Evolutionary conservation across 1,140 invertebrate species (phyloP).

Genomic region (Drosophila ercepeae): DNA sequence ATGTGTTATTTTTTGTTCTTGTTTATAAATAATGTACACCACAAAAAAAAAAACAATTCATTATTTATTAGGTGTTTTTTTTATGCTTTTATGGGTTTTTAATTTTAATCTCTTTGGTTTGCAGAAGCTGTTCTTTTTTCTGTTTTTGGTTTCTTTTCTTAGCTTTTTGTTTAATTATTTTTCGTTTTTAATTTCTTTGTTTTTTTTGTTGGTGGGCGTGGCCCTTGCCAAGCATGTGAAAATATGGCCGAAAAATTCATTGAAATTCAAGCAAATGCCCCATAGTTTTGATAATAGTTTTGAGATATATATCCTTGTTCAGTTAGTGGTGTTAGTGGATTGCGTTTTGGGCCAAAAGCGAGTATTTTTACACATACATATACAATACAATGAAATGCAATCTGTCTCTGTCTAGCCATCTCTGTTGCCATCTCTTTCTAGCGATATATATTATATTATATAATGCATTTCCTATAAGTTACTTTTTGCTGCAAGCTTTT

Average conservation of each 20-base stretch:
- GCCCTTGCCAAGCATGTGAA: constrained; percentile 53
- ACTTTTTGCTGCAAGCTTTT: background rate
- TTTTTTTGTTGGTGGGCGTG: constrained; percentile 65
- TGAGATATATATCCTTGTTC: no score
- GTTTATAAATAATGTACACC: constrained; percentile 74
- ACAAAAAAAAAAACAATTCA: constrained; percentile 64
- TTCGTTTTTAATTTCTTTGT: constrained; percentile 2
- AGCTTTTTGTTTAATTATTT: constrained; percentile 13
- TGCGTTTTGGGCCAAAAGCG: constrained; percentile 28
- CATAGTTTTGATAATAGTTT: constrained; percentile 29
- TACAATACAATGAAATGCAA: constrained; percentile 40
- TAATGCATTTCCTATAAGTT: constrained; percentile 5
- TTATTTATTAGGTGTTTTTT: constrained; percentile 46
- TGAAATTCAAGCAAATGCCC: constrained; percentile 6
- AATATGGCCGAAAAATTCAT: constrained; percentile 33
- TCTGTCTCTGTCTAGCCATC: constrained; percentile 3
- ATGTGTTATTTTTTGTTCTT: constrained; percentile 9
- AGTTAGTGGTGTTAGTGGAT: constrained; percentile 18
- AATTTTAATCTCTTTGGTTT: constrained; percentile 15
- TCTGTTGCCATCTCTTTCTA: constrained; percentile 28
- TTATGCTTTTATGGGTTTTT: constrained; percentile 2
- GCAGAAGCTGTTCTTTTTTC: constrained; percentile 31
- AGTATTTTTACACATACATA: constrained; percentile 42
- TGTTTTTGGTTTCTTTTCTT: constrained; percentile 27
- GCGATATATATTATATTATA: background rate